Evolutionary conservation across 1,140 invertebrate species (phyloP).

Genomic region (Drosophila bifasciata): DNA sequence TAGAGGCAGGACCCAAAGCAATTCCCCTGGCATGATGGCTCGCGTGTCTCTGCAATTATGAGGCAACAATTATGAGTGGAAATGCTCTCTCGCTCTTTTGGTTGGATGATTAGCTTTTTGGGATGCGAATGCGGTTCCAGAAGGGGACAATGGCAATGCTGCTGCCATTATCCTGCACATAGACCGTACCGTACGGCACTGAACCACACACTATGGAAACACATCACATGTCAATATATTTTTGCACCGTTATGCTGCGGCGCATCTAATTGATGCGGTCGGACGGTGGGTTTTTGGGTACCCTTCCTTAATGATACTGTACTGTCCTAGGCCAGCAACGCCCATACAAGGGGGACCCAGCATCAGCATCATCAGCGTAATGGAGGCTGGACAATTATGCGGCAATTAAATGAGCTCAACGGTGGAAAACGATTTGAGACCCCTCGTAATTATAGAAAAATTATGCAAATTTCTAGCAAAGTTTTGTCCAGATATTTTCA

Average conservation of each 20-base stretch:
- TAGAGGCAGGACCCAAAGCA: conserved; percentile 4
- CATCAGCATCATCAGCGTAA: conserved; percentile 44
- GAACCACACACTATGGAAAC: conserved; percentile 3
- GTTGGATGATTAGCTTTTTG: conserved; percentile 77
- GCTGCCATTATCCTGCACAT: conserved; percentile 57
- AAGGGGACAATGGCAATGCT: conserved; percentile 36
- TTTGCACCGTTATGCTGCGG: conserved; percentile 38
- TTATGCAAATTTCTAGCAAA: conserved; percentile 56
- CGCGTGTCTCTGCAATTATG: conserved; percentile 61
- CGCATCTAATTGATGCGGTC: conserved; percentile 71
- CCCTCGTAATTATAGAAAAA: conserved; percentile 47
- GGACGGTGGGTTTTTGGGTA: conserved; percentile 41
- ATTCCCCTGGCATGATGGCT: not conserved
- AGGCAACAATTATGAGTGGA: conserved; percentile 50
- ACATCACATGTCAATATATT: conserved; percentile 56
- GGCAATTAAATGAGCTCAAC: conserved; percentile 71
- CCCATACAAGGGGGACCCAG: conserved; percentile 1
- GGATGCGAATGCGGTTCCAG: conserved; percentile 29
- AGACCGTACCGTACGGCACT: too few relatives aligned
- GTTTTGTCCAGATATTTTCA: conserved; percentile 8
- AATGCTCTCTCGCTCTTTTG: conserved; percentile 46
- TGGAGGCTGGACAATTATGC: conserved; percentile 60
- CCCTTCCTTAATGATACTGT: conserved; percentile 32
- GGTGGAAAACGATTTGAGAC: conserved; percentile 39
- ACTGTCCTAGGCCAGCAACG: not conserved